Evolutionary conservation across 2,113 vertebrate genomes (phyloP), one percentile per base, ranked within the genome.

Genomic region (Isurus oxyrinchus): DNA sequence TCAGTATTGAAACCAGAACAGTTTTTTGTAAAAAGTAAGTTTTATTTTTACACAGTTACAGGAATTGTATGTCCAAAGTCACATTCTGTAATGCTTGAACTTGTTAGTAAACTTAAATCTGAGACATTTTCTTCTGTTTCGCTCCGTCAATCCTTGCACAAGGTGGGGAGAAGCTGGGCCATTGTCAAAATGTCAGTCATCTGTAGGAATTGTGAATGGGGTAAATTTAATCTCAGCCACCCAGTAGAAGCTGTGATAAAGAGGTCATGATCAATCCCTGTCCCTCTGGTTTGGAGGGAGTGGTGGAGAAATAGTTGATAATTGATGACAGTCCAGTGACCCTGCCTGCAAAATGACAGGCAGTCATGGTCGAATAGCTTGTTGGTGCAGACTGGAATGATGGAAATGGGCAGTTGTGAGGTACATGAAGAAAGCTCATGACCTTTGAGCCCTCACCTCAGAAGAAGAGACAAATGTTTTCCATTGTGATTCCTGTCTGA

Each of bases 31-130:
- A 91, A 57, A 25, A 27, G 81, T 13, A 88, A 88, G 86, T 88
- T 11, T 53, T 59, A 31, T 31, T 59, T 91, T 90, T n/a, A 35
- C 10, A 35, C 25, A n/a, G 31, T 59, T n/a, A 61, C 59, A 94
- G 61, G 90, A 63, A 63, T 35, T 94, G 59, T 35, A 61, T 1
- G 16, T 16, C 6, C 35, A 40, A 63, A 66, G n/a, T 61, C 14
- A 35, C 11, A 35, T 59, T 44, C 35, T 94, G 90, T 63, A 94
- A 63, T 19, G 1, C 8, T 94, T 94, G 35, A 66, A 94, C 0
- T 94, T 94, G 90, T 63, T 40, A 94, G 90, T 94, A 94, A 94
- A 94, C 35, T 63, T 94, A 14, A 94, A 94, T n/a, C 21, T n/a
- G 35, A 23, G 59, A 40, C 35, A 13, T 40, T 63, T 88, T 7